Conservation (phyloP, 1,140 invertebrate species). For the Neodiprion lecontei region DNA sequence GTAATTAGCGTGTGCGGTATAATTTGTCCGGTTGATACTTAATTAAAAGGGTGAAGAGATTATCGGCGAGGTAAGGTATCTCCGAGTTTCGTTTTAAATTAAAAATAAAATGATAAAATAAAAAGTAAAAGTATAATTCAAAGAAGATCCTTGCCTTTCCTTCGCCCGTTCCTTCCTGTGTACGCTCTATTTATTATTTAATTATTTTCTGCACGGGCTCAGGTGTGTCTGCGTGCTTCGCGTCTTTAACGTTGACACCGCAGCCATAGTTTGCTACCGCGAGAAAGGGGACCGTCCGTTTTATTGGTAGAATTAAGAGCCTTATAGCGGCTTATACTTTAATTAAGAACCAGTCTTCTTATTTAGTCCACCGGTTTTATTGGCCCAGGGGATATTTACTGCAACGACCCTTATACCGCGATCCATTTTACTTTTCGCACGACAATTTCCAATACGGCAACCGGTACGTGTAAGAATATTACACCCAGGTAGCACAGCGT, state of each 20-base stretch:
- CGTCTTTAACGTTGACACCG: slow-evolving; percentile 45
- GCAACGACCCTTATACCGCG: background rate
- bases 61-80: background rate
- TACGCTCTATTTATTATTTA: slow-evolving; percentile 29
- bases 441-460: no score
- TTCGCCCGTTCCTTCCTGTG: background rate
- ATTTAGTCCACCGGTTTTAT: slow-evolving; percentile 23
- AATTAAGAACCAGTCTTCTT: slow-evolving; percentile 43
- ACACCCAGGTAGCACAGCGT: no score
- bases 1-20: slow-evolving; percentile 2
- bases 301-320: slow-evolving; percentile 53
- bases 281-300: slow-evolving; percentile 34
- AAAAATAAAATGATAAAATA: background rate
- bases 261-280: slow-evolving; percentile 31
- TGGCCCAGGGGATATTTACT: slow-evolving; percentile 14
- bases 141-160: slow-evolving; percentile 10
- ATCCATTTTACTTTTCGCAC: background rate
- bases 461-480: no score
- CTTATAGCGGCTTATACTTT: slow-evolving; percentile 40
- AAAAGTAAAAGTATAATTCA: slow-evolving; percentile 11
- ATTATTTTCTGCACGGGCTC: slow-evolving; percentile 39
- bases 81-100: background rate
- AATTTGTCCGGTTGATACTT: background rate
- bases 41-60: background rate
- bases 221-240: slow-evolving; percentile 43